Evolutionary conservation across 2,113 vertebrate species (phyloP), one percentile per base, ranked within the genome.

Genomic region (Greenwoodochromis staneri): DNA sequence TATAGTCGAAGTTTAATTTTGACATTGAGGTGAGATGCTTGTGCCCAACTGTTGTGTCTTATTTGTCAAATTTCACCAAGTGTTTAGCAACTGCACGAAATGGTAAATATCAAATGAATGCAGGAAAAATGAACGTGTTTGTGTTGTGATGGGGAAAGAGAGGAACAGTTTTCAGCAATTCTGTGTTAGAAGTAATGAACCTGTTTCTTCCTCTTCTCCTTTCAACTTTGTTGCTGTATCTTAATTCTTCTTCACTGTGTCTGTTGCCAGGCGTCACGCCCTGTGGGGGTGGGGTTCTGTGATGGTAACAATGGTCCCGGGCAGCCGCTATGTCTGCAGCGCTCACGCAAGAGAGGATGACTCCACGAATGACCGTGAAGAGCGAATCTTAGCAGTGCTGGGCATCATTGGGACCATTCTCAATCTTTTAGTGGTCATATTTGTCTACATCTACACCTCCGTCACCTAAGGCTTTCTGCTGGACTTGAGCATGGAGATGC

Each of bases 361-460:
- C 86, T 87, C 94, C 45, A 94, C 91, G 6, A 97, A 97, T 63
- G 96, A 97, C 88, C 93, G 90, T 2, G 96, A 97, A 89, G 96
- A 96, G 90, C 86, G 96, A 4, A 94, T 97, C 73, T 83, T 97
- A 91, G 96, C 96, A 24, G 93, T 97, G 85, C 84, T 96, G 93
- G 96, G 95, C 51, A 97, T 97, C 82, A 96, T 97, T 9, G 97
- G 97, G 63, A 98, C 97, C 36, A 90, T 97, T 71, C 96, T 98
- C 85, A 98, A 98, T 89, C 96, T 97, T 38, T 87, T 97, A 12
- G 97, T 98, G 90, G 96, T 98, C 90, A 97, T 98, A 91, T 97
- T 97, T 38, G 97, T 98, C 88, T 98, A 98, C 94, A 97, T 98
- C 85, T 98, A 98, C 93, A 97, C 97, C 63, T 96, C 97, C 0